Base-by-base conservation (phyloP, 2,797 vertebrate species). In the Platyrinchus mystaceus region DNA sequence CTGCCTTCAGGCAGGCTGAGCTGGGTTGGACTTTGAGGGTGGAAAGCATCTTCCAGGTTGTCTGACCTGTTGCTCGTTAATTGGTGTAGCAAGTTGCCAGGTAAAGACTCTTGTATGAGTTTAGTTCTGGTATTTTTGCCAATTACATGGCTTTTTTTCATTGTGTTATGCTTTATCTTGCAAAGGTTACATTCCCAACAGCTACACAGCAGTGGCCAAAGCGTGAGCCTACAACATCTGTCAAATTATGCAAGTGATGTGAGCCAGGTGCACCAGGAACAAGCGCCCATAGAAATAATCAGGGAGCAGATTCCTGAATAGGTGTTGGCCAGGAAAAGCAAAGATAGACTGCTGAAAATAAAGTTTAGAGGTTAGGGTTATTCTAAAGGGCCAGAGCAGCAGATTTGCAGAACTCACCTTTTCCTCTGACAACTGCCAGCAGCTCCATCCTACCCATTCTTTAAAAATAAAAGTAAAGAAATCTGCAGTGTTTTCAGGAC, bases 391-490 rank as follows among this genome's bases (percentile, higher is more conserved):
- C 15, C 32, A 62, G n/a, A 77, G 22, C 12, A 55, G 24, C 12
- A 37, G 28, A 55, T 71, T 63, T 87, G 55, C 58, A 94, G 90
- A 84, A 67, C 19, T 82, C 17, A 34, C 28, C 11, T 69, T 87
- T 78, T 75, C 37, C 79, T 87, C 60, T 53, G 30, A 28, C 20
- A 75, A 50, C 18, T 66, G 7, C 14, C 39, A 70, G 52, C 23
- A 90, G 11, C 60, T 17, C 17, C 47, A 66, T 52, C 28, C 46
- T 77, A 23, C 8, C 34, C 2, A 30, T 70, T 59, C 19, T 77
- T 84, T 30, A 58, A 66, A 83, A 89, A 34, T 1, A 74, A 36
- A 41, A 15, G 18, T 37, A 43, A 71, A 84, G 13, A 39, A 55
- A 12, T 66, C 24, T 21, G 18, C 14, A 19, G 6, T 63, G 26